Percentiles rank a stretch among this genome's conserved stretches.
phyloP scores from a whole-genome alignment of 2,888 invertebrate genomes.

The Thera britannica region DNA sequence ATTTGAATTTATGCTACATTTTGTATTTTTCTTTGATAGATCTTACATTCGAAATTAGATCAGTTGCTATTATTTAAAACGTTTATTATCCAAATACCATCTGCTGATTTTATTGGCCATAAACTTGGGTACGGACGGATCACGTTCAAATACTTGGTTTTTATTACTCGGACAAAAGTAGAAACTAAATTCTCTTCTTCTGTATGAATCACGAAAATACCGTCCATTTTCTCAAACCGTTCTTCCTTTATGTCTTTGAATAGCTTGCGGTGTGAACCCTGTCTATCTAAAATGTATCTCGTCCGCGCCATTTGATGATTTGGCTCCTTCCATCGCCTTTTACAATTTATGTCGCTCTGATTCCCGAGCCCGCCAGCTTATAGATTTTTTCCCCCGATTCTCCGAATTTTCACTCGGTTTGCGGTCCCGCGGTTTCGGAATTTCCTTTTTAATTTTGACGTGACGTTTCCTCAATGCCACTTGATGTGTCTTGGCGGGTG shows the following conservation, averaged over 20 bases:
- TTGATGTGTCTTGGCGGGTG: slow-evolving; percentile 9
- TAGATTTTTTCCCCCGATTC: slow-evolving; percentile 40
- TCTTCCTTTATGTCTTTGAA: slow-evolving; percentile 13
- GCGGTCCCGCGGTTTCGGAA: slow-evolving; percentile 20
- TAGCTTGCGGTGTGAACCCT: slow-evolving; percentile 50
- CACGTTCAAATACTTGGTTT: slow-evolving; percentile 1
- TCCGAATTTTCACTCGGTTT: slow-evolving; percentile 24
- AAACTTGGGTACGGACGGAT: not conserved
- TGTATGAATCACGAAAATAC: not conserved
- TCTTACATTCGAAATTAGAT: too few species aligned
- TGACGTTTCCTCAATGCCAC: slow-evolving; percentile 2
- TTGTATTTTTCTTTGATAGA: too few species aligned
- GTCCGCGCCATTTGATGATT: slow-evolving; percentile 79
- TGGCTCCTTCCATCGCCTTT: slow-evolving; percentile 64
- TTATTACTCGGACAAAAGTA: not conserved
- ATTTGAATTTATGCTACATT: too few species aligned
- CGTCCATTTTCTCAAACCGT: slow-evolving; percentile 6
- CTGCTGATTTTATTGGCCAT: not conserved
- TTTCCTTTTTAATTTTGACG: slow-evolving; percentile 26
- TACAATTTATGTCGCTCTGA: slow-evolving; percentile 70
- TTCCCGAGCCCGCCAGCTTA: slow-evolving; percentile 57
- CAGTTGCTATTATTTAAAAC: too few species aligned
- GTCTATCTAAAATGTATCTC: slow-evolving; percentile 75
- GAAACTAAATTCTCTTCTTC: not conserved
- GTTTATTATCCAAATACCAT: not conserved